These are phyloP conservation scores for Hypena proboscidalis DNA, from an alignment of 2,888 invertebrate genomes.

Conservation along the genomic window DNA sequence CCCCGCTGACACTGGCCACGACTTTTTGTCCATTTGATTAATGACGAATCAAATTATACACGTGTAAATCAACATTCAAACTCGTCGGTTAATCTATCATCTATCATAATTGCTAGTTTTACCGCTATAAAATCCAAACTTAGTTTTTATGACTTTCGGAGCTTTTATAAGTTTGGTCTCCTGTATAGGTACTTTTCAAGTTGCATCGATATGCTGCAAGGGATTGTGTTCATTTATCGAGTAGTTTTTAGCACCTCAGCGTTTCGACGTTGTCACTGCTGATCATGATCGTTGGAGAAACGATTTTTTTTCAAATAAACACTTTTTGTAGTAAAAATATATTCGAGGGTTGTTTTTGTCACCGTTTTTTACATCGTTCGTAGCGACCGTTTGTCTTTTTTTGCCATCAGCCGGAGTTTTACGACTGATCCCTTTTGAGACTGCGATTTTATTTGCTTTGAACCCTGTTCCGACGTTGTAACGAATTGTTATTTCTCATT, in stretches of 20 bases:
- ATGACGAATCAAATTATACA: constrained; percentile 39
- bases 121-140: constrained; percentile 35
- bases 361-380: constrained; percentile 41
- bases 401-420: constrained; percentile 48
- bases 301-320: constrained; percentile 24
- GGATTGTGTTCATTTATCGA: constrained; percentile 18
- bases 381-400: constrained; percentile 46
- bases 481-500: constrained; percentile 42
- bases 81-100: constrained; percentile 37
- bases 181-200: constrained; percentile 12
- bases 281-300: constrained; percentile 36
- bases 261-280: constrained; percentile 30
- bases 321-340: constrained; percentile 44
- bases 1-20: constrained; percentile 46
- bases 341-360: constrained; percentile 48
- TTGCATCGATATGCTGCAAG: constrained; percentile 12
- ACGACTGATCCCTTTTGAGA: constrained; percentile 51
- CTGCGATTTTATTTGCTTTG: constrained; percentile 48
- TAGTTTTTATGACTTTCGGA: constrained; percentile 18
- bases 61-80: constrained; percentile 40
- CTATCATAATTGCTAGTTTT: constrained; percentile 35
- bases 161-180: constrained; percentile 20
- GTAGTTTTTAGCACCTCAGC: constrained; percentile 23
- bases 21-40: constrained; percentile 42
- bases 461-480: constrained; percentile 33